Base-by-base conservation (phyloP, 1,140 invertebrate genomes). In the Probaryconus sp. region DNA sequence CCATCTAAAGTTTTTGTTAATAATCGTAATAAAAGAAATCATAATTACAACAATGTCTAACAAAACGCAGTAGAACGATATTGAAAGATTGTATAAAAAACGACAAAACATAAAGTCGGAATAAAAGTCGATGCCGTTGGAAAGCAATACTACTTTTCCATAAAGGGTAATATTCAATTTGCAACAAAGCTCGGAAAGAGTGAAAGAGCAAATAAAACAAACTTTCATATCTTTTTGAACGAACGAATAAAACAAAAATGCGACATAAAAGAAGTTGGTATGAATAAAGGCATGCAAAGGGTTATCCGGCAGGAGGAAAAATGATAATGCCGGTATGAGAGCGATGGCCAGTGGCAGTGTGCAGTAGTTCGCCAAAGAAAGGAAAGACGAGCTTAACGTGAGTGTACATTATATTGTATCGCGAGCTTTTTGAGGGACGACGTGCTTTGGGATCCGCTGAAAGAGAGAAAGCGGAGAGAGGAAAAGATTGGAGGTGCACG, bases 351-450 rank as follows among this genome's bases (percentile, higher is more conserved):
- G 60, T 68, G 61, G 61, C 67, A 38, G 65, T 70, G 55, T 58
- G 18, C 50, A 56, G 9, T n/a, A 31, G 35, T 37, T 74, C 64
- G 31, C 43, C 51, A 58, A 79, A 81, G 70, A 79, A 82, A 75
- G 72, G 65, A 60, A 60, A 69, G 31, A 70, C 33, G 16, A 31
- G 73, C 50, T 50, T 61, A 55, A 58, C 48, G 60, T 26, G 68
- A 60, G 65, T 75, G 61, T 78, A 63, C 65, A 82, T 80, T 82
- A 69, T 75, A 82, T 81, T 81, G 79, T 85, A 84, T 87, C 81
- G 87, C 83, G 80, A 86, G 83, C 80, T 82, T 85, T 87, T 85
- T 83, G 83, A 87, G 84, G 50, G 31, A 43, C 84, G 82, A 64
- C 28, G 56, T 51, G 79, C 77, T 81, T 58, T 63, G 70, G 79